Base-by-base conservation (phyloP, 1,140 invertebrate genomes). In the Conus ventricosus region DNA sequence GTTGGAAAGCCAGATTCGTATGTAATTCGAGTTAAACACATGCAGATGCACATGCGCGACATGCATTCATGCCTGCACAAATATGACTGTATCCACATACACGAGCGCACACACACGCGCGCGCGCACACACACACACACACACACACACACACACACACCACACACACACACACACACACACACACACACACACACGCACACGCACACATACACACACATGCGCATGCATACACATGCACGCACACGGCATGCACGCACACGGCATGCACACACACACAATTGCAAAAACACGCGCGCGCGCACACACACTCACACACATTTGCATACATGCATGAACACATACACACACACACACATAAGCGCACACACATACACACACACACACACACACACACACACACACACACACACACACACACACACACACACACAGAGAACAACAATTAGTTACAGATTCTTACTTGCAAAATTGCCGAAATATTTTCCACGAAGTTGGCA, bases 401-500 rank as follows among this genome's bases (percentile, higher is more conserved):
- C 57, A 60, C 57, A 60, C 57, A 60, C 57, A 60, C 57, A 60
- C 57, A 60, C 57, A 15, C 57, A 39, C 15, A 60, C 57, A 60
- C 57, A 60, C 57, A 60, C 57, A 60, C 57, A 2, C 57, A 60
- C 57, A 60, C 57, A 11, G 20, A 11, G 23, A 11, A 75, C 67
- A 75, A 75, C 67, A 20, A n/a, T n/a, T n/a, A n/a, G n/a, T n/a
- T 20, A 25, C 67, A 25, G 7, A 75, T 23, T 20, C 71, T 55
- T 80, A 78, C 85, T 75, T 87, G 85, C 23, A 92, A 80, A 15
- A 93, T 75, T 8, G 82, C 87, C 0, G 89, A 85, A 0, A 92
- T 20, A 81, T 88, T 88, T 13, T 83, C 81, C n/a, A 92, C 39
- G 39, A 92, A 87, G 84, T 93, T 91, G 0, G 91, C 88, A 17